Conservation (phyloP, 64 coral and sea anemone genomes). For the Catalaphyllia jardinei region DNA sequence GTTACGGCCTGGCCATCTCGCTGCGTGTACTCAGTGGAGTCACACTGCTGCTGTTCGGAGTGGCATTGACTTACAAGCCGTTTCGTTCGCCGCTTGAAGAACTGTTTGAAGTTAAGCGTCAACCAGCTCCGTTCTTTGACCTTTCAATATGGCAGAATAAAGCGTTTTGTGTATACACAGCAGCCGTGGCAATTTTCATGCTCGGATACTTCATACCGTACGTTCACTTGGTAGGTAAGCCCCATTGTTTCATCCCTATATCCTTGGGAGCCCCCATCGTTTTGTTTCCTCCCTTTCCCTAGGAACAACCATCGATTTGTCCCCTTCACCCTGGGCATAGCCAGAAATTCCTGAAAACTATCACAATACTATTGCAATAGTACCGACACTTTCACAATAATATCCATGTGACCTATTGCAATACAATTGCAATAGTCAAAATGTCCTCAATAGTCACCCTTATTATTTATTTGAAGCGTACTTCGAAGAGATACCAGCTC, state of each 20-base stretch:
- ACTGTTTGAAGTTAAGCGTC: slow-evolving; percentile 37
- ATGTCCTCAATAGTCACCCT: too few relatives aligned
- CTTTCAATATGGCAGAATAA: slow-evolving; percentile 60
- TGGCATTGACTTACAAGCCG: slow-evolving; percentile 60
- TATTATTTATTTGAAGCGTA: too few relatives aligned
- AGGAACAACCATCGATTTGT: too few relatives aligned
- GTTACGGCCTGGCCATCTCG: slow-evolving; percentile 52
- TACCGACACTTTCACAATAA: too few relatives aligned
- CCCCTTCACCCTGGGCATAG: too few relatives aligned
- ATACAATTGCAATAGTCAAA: too few relatives aligned
- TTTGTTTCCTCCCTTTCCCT: too few relatives aligned
- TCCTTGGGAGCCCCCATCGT: neutral
- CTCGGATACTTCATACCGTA: slow-evolving; percentile 86
- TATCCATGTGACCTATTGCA: too few relatives aligned
- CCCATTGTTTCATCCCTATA: neutral
- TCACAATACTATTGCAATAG: too few relatives aligned
- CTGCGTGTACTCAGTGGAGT: slow-evolving; percentile 74
- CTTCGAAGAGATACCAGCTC: too few relatives aligned
- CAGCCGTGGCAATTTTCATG: slow-evolving; percentile 79
- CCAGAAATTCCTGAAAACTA: too few relatives aligned
- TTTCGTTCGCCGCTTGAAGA: slow-evolving; percentile 75
- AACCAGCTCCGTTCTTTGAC: slow-evolving; percentile 45
- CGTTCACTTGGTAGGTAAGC: slow-evolving; percentile 75
- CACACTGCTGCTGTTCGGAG: slow-evolving; percentile 8
- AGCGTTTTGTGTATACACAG: slow-evolving; percentile 74